Evolutionary conservation across 2,797 vertebrate species (phyloP), one percentile per base, ranked within the genome.

Genomic region (Molossus molossus): DNA sequence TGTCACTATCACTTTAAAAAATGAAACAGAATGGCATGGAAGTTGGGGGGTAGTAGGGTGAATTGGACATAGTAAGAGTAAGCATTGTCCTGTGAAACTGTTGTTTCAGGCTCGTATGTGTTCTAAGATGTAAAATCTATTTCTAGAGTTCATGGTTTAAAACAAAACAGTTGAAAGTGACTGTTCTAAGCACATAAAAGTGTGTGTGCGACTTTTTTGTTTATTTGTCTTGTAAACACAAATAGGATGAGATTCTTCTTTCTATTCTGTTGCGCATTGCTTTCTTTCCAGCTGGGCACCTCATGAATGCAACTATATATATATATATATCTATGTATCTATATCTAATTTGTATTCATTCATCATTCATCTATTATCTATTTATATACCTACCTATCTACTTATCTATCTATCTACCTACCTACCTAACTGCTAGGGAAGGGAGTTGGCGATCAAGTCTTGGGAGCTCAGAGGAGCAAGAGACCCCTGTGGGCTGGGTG

Each of bases 201-300:
- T 53, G 37, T 55, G 11, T 57, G 9, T 37, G 17, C 29, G 6
- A 25, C 6, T 53, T 50, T 60, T 60, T 62, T 40, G 21, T 53
- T 80, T 70, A 27, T 86, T 82, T 96, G n/a, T 69, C 93, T 91
- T 91, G 3, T n/a, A 89, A 93, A 77, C 62, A 73, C 55, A 45
- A 55, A 58, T 69, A 11, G 25, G n/a, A 60, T 72, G 37, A 73
- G 23, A 8, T 21, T 80, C 58, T 83, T 84, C 75, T 75, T 70
- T 93, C 45, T 88, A 58, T 40, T 57, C 58, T 81, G n/a, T 29
- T 69, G 45, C 2, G 82, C 6, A 73, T 85, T 73, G n/a, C 37
- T 81, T 45, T 40, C 60, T 81, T 79, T 6, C 4, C 48, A 72
- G 15, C 33, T 65, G 23, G 9, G 5, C 14, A 65, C 20, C 77